Base-by-base conservation (phyloP, 1,140 invertebrate genomes). In the Gryllus bimaculatus region DNA sequence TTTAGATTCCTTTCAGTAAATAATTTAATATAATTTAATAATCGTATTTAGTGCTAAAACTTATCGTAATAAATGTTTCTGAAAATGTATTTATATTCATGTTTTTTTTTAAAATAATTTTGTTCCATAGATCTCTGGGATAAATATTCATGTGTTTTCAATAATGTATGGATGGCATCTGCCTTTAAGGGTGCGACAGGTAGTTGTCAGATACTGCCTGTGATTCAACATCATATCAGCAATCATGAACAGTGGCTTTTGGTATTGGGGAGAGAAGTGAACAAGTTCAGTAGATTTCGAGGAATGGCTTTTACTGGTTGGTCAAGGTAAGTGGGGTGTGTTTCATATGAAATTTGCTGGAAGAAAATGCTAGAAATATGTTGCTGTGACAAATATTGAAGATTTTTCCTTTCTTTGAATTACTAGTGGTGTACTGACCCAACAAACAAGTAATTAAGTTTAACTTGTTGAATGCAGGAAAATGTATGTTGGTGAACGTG, bases 281-380 rank as follows among this genome's bases (percentile, higher is more conserved):
- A 82, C 81, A 89, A 85, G 83, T 85, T 88, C 81, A 86, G 84
- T 81, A 88, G 86, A 87, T 91, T 89, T 84, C 84, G 86, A 83
- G 92, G 92, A 13, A 88, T 93, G 21, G 91, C 90, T 15, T 84
- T 95, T 8, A 95, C 93, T 18, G 93, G 93, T 0, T 95, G 93
- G 93, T 93, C 93, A 26, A 89, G 93, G 81, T 91, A 89, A 81
- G 78, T 73, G 26, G 7, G 1, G 26, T 39, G 26, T 39, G 5
- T 39, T 39, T 39, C 26, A 39, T 39, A 39, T 21, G 2, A n/a
- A 21, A 10, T 21, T 75, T 12, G 6, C 74, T 8, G 8, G 74
- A 21, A 39, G 5, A 5, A 39, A 39, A 39, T 39, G 26, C 26
- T 39, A 39, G 5, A 39, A 39, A 75, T 3, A 74, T 74, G 18